Base-by-base conservation (phyloP, 2,113 vertebrate genomes). In the Blennius ocellaris region DNA sequence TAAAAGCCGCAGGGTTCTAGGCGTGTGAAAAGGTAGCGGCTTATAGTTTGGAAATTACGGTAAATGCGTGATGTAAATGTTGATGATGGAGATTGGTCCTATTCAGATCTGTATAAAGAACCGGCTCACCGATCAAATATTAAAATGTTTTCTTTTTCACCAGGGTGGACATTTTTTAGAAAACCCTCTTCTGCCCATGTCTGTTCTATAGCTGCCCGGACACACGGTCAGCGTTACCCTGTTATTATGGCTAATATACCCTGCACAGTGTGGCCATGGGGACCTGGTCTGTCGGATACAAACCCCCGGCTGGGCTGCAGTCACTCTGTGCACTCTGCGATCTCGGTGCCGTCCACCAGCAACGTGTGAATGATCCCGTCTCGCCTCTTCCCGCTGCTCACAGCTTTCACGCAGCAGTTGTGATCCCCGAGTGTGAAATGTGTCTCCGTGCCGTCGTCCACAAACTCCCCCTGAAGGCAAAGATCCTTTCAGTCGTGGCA, bases 371-470 rank as follows among this genome's bases (percentile, higher is more conserved):
- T 94, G 89, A 99, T 97, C 45, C 97, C 97, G 63, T 99, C 98
- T 77, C 94, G 94, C 66, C 94, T 93, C 90, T 96, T 98, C 3
- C 98, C 98, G n/a, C 98, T 99, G 72, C 97, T 99, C 83, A 99
- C 95, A 0, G 98, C 97, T 81, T 98, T 99, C 86, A 99, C 96
- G 75, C 92, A 97, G 90, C 98, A 99, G 84, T 94, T 94, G 53
- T 99, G 96, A 58, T 94, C 90, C 17, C 94, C 94, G 1, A 99
- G 87, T 1, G 85, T 94, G 92, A 99, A 99, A 89, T 99, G 97
- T 0, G 98, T 99, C 87, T 99, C 98, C 5, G 97, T 99, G 48
- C 98, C 98, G 1, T 99, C 97, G 0, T 99, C 98, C 67, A 99
- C 98, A 88, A 99, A 99, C 93, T 99, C 98, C n/a, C 97, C 98